Percentiles rank a stretch among this genome's conserved stretches.
phyloP scores from a whole-genome alignment of 2,888 invertebrate genomes.

The Hymenopus coronatus region DNA sequence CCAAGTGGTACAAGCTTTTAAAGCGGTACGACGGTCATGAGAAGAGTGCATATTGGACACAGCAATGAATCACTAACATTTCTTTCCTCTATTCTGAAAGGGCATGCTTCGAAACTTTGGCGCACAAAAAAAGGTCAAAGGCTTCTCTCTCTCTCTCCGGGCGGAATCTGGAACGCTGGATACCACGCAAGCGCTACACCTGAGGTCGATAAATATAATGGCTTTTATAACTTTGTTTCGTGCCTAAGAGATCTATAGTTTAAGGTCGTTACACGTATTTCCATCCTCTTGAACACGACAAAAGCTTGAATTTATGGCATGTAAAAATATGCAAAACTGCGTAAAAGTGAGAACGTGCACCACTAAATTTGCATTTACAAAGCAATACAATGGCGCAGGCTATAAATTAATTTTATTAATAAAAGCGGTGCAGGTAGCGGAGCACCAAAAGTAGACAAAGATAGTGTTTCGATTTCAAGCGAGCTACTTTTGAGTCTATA shows the following conservation, averaged over 20 bases:
- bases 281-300: neutral
- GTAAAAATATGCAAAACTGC: neutral
- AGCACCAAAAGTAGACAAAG: neutral
- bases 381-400: neutral
- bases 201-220: neutral
- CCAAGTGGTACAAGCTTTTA: too few species aligned
- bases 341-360: neutral
- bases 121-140: neutral
- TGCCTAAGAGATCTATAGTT: neutral
- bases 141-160: neutral
- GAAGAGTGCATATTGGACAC: too few species aligned
- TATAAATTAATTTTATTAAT: neutral
- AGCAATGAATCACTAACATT: neutral
- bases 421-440: neutral
- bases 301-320: neutral
- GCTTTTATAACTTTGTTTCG: neutral
- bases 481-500: neutral
- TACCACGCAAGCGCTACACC: neutral
- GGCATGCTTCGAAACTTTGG: neutral
- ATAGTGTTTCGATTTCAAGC: neutral
- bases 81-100: neutral
- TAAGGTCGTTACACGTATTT: neutral
- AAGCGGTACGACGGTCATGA: too few species aligned
- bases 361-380: neutral
- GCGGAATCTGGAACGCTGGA: neutral